Conservation (phyloP, 2,113 vertebrate species). For the Centropus bengalensis region DNA sequence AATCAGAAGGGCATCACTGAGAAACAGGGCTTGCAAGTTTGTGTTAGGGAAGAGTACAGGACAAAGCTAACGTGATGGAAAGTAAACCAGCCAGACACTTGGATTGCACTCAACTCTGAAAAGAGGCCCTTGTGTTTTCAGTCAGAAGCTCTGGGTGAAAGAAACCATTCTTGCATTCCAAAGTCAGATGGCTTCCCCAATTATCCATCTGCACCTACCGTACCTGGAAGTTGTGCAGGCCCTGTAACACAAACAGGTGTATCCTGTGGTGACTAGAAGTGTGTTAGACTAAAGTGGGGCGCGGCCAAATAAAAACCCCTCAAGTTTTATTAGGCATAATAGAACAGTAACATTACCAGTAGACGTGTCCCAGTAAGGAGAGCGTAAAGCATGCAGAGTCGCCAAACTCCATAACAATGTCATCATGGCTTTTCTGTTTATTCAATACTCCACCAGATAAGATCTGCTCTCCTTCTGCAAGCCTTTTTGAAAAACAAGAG, state of each 20-base stretch:
- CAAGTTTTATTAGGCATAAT: not conserved
- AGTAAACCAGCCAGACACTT: too few species aligned
- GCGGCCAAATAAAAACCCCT: not conserved
- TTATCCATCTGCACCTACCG: not conserved
- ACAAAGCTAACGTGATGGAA: not conserved
- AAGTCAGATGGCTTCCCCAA: not conserved
- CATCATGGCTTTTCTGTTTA: conserved; percentile 98
- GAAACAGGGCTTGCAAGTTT: not conserved
- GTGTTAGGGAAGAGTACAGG: not conserved
- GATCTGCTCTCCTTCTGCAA: conserved; percentile 97
- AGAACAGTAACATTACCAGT: conserved; percentile 83
- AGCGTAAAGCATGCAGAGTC: conserved; percentile 96
- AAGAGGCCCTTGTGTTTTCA: not conserved
- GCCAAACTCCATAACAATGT: conserved; percentile 96
- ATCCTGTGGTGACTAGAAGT: not conserved
- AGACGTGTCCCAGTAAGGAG: conserved; percentile 95
- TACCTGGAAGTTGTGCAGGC: not conserved
- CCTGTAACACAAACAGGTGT: not conserved
- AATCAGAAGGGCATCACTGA: not conserved
- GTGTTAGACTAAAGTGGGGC: not conserved
- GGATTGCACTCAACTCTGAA: not conserved
- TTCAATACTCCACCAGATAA: conserved; percentile 96
- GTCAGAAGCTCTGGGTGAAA: not conserved
- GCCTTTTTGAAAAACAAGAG: conserved; percentile 79
- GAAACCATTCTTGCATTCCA: not conserved